Evolutionary conservation across 2,888 invertebrate genomes (phyloP), one percentile per base, ranked within the genome.

Genomic region (Colostygia pectinataria): DNA sequence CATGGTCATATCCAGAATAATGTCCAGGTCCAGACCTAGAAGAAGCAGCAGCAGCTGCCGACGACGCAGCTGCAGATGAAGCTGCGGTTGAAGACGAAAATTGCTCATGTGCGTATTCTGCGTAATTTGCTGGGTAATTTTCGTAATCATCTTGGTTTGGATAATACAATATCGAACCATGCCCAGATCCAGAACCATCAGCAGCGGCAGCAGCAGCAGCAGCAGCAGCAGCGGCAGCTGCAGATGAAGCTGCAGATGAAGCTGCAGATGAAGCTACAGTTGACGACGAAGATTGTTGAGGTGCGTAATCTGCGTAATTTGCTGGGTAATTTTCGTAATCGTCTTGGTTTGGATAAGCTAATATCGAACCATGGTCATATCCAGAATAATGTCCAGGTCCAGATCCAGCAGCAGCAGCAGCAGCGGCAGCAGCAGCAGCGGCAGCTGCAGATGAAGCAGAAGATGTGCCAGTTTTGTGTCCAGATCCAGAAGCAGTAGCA

Each of bases 51-150:
- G 18, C 18, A 18, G 18, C 18, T 3, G 18, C n/a, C n/a, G n/a
- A n/a, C n/a, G n/a, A n/a, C n/a, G 32, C 15, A 4, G 31, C 18
- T 8, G 10, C 44, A 2, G 51, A 18, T 4, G 41, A 52, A 29
- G 45, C 42, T 3, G 18, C 18, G 18, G 18, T 4, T 3, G 18
- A 2, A 18, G 18, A 2, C 2, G 18, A 2, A 18, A n/a, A n/a
- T n/a, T n/a, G n/a, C n/a, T n/a, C n/a, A n/a, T n/a, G n/a, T n/a
- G n/a, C n/a, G n/a, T n/a, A n/a, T n/a, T n/a, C n/a, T n/a, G n/a
- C n/a, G n/a, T 18, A 18, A 4, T 4, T 4, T 18, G 18, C 2
- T 18, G 2, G 2, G 18, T 18, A 2, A 18, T 18, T 3, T 3
- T 1, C 3, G 4, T 10, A n/a, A 8, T 7, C 8, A 1, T 12